Percentiles rank a stretch among this genome's conserved stretches.
These are phyloP conservation scores for Holothuria leucospilota DNA, from an alignment of 53 echinoderm and acorn worm species.

Conservation along the genomic window DNA sequence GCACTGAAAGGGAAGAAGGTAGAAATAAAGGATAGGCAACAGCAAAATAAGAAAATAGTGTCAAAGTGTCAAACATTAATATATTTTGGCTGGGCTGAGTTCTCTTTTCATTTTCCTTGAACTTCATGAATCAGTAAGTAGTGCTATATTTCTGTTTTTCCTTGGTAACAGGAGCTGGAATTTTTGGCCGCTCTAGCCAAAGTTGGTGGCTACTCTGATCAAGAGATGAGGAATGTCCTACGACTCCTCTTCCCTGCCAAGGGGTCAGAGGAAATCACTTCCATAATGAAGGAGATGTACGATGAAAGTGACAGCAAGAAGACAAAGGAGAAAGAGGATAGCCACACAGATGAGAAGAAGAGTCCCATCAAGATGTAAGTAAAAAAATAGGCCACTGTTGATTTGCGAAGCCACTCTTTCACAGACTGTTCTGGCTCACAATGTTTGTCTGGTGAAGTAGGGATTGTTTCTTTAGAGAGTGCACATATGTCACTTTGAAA, in stretches of 20 bases:
- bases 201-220: slow-evolving; percentile 68
- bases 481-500: too few relatives aligned
- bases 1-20: too few relatives aligned
- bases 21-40: too few relatives aligned
- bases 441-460: not conserved
- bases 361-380: slow-evolving; percentile 51
- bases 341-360: slow-evolving; percentile 47
- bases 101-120: too few relatives aligned
- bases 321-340: slow-evolving; percentile 54
- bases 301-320: slow-evolving; percentile 55
- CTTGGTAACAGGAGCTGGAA: slow-evolving; percentile 66
- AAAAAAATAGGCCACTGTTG: too few relatives aligned
- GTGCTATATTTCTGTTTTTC: not conserved
- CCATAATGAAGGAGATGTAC: slow-evolving; percentile 67
- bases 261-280: slow-evolving; percentile 69
- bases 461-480: not conserved
- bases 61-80: too few relatives aligned
- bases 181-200: slow-evolving; percentile 84
- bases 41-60: too few relatives aligned
- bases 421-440: not conserved
- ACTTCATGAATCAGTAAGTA: not conserved
- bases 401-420: not conserved
- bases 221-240: slow-evolving; percentile 77
- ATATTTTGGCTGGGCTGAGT: too few relatives aligned
- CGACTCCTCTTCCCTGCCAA: slow-evolving; percentile 80